Conservation (phyloP, 2,888 invertebrate species). For the Oscheius sp. region DNA sequence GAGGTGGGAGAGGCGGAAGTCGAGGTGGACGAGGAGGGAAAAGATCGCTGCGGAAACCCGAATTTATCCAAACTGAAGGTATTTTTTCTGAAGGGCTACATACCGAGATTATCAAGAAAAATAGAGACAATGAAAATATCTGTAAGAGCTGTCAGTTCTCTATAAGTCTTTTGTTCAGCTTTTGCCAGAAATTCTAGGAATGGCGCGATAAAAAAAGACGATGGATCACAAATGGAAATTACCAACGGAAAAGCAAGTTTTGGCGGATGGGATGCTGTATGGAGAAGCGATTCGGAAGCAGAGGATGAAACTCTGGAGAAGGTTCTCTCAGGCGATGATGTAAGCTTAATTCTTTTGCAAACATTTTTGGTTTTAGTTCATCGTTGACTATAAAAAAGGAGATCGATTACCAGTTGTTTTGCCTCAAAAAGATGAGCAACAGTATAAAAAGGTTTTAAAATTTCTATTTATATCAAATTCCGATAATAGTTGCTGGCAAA, state of each 20-base stretch:
- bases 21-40: slow-evolving; percentile 38
- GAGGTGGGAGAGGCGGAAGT: slow-evolving; percentile 4
- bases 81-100: slow-evolving; percentile 53
- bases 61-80: slow-evolving; percentile 55
- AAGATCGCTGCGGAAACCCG: slow-evolving; percentile 31
- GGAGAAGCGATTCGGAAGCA: slow-evolving; percentile 52
- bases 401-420: slow-evolving; percentile 52
- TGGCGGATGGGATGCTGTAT: slow-evolving; percentile 51
- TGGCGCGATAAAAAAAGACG: not conserved
- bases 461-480: not conserved
- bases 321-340: slow-evolving; percentile 22
- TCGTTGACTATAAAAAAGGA: slow-evolving; percentile 46
- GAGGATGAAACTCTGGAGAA: slow-evolving; percentile 45
- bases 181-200: slow-evolving; percentile 6
- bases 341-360: no score
- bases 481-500: slow-evolving; percentile 8
- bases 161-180: not conserved
- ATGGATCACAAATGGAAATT: not conserved
- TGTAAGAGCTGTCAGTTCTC: slow-evolving; percentile 33
- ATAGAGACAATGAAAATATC: not conserved
- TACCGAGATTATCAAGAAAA: slow-evolving; percentile 32
- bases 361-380: slow-evolving; percentile 42
- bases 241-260: slow-evolving; percentile 25
- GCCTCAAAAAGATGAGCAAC: slow-evolving; percentile 51
- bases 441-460: slow-evolving; percentile 44